These are phyloP conservation scores for Coreius guichenoti DNA, from an alignment of 2,797 vertebrate species.

Conservation along the genomic window DNA sequence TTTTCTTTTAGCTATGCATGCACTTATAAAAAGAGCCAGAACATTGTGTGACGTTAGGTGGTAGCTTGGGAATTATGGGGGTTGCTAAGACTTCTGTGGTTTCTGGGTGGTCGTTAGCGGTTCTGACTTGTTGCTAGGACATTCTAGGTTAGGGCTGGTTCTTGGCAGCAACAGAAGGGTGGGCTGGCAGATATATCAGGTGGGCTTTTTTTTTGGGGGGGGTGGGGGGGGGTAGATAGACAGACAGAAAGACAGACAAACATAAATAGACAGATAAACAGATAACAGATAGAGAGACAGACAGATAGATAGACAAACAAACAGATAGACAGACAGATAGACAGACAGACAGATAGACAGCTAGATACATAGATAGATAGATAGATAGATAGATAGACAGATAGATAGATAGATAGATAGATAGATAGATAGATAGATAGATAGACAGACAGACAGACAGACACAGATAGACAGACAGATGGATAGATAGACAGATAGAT, in stretches of 20 bases:
- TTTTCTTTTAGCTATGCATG: slow-evolving; percentile 23
- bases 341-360: rapidly evolving
- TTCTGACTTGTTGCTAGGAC: neutral
- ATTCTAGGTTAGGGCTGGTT: neutral
- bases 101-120: neutral
- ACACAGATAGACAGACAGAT: too few relatives aligned
- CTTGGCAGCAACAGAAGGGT: too few relatives aligned
- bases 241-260: too few relatives aligned
- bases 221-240: too few relatives aligned
- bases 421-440: rapidly evolving
- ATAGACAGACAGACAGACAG: rapidly evolving
- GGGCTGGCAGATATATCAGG: too few relatives aligned
- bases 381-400: rapidly evolving
- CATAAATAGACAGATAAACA: rapidly evolving
- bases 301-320: rapidly evolving
- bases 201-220: too few relatives aligned
- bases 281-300: rapidly evolving
- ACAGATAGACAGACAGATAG: rapidly evolving
- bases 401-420: rapidly evolving
- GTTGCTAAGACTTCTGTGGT: neutral
- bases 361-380: rapidly evolving
- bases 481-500: too few relatives aligned
- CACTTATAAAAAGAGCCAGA: slow-evolving; percentile 19
- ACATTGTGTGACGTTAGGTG: neutral
- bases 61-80: too few relatives aligned